Evolutionary conservation across 2,797 vertebrate genomes (phyloP).

Genomic region (Vipera ursinii): DNA sequence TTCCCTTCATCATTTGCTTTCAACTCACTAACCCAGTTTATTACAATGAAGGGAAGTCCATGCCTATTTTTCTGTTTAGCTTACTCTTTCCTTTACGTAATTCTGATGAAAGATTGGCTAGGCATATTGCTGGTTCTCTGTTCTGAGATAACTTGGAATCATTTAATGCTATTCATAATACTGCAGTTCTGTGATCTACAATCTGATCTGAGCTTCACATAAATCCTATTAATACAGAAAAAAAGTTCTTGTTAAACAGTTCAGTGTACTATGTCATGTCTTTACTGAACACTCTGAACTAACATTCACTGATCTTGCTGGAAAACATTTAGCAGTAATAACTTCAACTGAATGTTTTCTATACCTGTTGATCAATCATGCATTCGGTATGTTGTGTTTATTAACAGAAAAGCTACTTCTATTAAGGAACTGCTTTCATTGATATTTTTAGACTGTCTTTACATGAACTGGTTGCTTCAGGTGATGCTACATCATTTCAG

Average conservation of each 20-base stretch:
- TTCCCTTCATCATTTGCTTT: neutral
- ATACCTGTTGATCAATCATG: neutral
- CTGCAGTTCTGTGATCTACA: neutral
- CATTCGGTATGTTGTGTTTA: neutral
- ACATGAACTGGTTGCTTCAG: neutral
- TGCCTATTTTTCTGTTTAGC: neutral
- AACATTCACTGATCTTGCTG: neutral
- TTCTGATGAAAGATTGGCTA: neutral
- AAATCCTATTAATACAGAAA: neutral
- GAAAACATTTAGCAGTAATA: neutral
- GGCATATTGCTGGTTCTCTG: neutral
- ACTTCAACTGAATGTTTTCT: neutral
- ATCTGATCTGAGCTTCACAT: neutral
- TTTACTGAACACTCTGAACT: neutral
- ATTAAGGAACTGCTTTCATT: neutral
- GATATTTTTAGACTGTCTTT: neutral
- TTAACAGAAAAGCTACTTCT: neutral
- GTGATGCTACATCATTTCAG: neutral
- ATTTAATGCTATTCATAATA: neutral
- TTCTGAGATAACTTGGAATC: neutral
- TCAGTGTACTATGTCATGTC: neutral
- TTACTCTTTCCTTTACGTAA: neutral
- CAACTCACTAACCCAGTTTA: neutral
- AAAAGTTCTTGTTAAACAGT: neutral
- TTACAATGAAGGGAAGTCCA: neutral